phyloP scores from a whole-genome alignment of 1,140 invertebrate species.

The Drosophila ironensis region DNA sequence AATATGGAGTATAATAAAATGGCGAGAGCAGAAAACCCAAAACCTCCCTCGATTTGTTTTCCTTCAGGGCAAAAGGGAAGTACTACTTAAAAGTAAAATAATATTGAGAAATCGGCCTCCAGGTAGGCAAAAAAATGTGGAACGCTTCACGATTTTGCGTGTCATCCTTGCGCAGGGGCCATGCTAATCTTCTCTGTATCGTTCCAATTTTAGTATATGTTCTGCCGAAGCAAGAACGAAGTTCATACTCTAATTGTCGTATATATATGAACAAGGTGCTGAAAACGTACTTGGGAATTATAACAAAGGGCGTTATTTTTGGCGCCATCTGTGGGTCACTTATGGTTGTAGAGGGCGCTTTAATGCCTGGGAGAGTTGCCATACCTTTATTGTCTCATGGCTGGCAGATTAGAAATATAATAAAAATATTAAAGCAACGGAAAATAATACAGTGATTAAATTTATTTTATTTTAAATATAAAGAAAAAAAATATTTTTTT shows the following conservation, averaged over 20 bases:
- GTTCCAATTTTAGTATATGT: constrained; percentile 93
- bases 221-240: constrained; percentile 88
- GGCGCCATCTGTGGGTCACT: constrained; percentile 18
- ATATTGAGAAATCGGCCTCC: not conserved
- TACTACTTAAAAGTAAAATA: no score
- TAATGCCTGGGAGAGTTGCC: no score
- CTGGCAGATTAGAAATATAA: no score
- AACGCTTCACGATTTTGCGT: constrained; percentile 95
- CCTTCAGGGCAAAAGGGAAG: no score
- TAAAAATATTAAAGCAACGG: no score
- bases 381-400: no score
- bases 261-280: not conserved
- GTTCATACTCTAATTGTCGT: fast-evolving
- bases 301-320: not conserved
- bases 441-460: no score
- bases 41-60: not conserved
- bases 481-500: no score
- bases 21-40: constrained; percentile 52
- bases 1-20: constrained; percentile 54
- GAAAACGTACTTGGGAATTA: constrained; percentile 47
- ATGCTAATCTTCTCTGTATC: constrained; percentile 97
- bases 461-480: no score
- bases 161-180: constrained; percentile 95
- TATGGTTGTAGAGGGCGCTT: not conserved
- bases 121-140: constrained; percentile 86